Evolutionary conservation across 2,113 vertebrate species (phyloP), one percentile per base, ranked within the genome.

Genomic region (Cariama cristata): DNA sequence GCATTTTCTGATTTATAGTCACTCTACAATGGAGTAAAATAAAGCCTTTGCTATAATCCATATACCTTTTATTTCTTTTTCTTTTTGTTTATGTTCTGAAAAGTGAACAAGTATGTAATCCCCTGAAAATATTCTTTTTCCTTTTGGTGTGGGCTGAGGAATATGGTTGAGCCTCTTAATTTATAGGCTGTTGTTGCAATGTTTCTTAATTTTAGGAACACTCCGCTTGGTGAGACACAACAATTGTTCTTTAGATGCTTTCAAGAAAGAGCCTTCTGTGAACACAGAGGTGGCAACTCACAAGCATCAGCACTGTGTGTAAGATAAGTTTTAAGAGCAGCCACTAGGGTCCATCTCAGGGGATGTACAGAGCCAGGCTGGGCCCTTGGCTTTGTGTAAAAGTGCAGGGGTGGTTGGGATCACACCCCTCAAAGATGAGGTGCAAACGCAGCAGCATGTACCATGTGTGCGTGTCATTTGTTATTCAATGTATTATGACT

Each of bases 261-360:
- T 27, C 50, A n/a, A 68, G 69, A 81, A 74, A 33, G 21, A 59
- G 10, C 22, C 9, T 50, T 12, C 23, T 38, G 27, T 42, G n/a
- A 80, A 8, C 35, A 56, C 1, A 1, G 38, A 84, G 11, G 8
- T 55, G 47, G 28, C 38, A 91, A 60, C 15, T 7, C 32, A 13
- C 0, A 4, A 49, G 16, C 8, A 12, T 8, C 26, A 60, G 19
- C 19, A 10, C 7, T 14, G 4, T 28, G 9, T 3, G 1, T 16
- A 28, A 68, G 9, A 4, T 22, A 69, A 40, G 9, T 55, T 75
- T 67, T 44, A 52, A 45, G 14, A 68, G 9, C 8, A 38, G n/a
- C 3, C 2, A 4, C 33, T 0, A 0, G 6, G 17, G 12, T 44
- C 20, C 5, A 19, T 67, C n/a, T 8, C 8, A 59, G 42, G 19